phyloP scores from a whole-genome alignment of 2,888 invertebrate genomes.

The Clostera curtula region DNA sequence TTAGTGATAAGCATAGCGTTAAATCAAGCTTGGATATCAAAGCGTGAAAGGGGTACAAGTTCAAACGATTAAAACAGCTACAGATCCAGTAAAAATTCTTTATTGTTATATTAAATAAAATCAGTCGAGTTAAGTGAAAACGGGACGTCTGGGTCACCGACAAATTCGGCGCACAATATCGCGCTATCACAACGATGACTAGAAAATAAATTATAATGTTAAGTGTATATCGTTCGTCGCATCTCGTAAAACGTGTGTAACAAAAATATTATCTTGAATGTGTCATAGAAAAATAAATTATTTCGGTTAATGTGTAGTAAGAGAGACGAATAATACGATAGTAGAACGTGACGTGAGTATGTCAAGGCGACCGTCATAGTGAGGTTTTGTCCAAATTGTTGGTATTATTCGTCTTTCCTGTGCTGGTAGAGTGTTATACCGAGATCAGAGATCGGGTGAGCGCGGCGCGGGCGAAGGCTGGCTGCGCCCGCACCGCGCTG shows the following conservation, averaged over 20 bases:
- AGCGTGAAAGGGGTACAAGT: constrained; percentile 51
- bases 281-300: constrained; percentile 59
- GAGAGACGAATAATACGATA: too few species aligned
- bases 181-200: constrained; percentile 58
- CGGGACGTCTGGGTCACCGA: constrained; percentile 59
- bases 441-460: constrained; percentile 64
- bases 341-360: too few species aligned
- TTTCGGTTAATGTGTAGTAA: constrained; percentile 66
- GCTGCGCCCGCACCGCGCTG: constrained; percentile 34
- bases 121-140: constrained; percentile 70
- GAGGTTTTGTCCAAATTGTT: too few species aligned
- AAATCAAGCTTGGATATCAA: constrained; percentile 52
- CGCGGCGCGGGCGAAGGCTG: constrained; percentile 43
- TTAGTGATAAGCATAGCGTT: constrained; percentile 63
- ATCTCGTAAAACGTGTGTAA: constrained; percentile 40
- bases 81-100: constrained; percentile 57
- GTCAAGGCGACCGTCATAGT: too few species aligned
- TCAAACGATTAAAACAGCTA: constrained; percentile 67
- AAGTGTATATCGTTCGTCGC: constrained; percentile 49
- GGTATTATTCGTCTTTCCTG: too few species aligned
- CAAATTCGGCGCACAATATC: constrained; percentile 39
- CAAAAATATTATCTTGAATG: constrained; percentile 47
- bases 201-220: constrained; percentile 40
- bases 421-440: constrained; percentile 68
- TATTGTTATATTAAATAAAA: constrained; percentile 65